Conservation (phyloP, 2,797 vertebrate species). For the Chromis chromis region DNA sequence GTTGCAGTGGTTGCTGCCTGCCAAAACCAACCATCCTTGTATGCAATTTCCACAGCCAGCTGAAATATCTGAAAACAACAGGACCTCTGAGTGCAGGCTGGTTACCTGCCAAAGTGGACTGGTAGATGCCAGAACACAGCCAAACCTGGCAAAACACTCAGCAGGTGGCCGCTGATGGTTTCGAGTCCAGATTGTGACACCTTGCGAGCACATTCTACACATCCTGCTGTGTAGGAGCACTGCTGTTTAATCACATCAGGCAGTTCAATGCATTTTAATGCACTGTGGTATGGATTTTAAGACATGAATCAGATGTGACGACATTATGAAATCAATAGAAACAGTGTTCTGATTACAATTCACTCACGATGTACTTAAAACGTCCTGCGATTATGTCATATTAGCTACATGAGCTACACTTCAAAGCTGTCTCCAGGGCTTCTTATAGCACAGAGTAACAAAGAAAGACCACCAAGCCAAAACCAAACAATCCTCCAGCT, state of each 20-base stretch:
- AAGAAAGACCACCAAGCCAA: conserved; percentile 33
- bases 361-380: conserved; percentile 43
- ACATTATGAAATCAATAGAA: conserved; percentile 33
- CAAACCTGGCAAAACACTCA: conserved; percentile 30
- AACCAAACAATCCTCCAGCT: conserved; percentile 41
- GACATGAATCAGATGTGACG: conserved; percentile 46
- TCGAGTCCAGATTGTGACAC: conserved; percentile 25
- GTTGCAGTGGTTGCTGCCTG: conserved; percentile 11
- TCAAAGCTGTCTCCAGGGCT: conserved; percentile 47
- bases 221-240: conserved; percentile 1
- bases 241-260: conserved; percentile 25
- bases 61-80: conserved; percentile 47
- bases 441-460: conserved; percentile 38
- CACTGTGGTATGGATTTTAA: conserved; percentile 31
- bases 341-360: conserved; percentile 46
- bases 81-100: conserved; percentile 12
- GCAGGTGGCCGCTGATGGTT: conserved; percentile 7
- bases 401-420: conserved; percentile 51
- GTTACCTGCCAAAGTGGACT: conserved; percentile 34
- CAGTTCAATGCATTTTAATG: conserved; percentile 32
- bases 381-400: conserved; percentile 34
- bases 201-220: conserved; percentile 19
- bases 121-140: conserved; percentile 20
- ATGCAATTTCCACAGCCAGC: conserved; percentile 26
- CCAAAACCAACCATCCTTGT: conserved; percentile 31